Evolutionary conservation across 2,888 invertebrate species (phyloP), one percentile per base, ranked within the genome.

Genomic region (Spodoptera picta): DNA sequence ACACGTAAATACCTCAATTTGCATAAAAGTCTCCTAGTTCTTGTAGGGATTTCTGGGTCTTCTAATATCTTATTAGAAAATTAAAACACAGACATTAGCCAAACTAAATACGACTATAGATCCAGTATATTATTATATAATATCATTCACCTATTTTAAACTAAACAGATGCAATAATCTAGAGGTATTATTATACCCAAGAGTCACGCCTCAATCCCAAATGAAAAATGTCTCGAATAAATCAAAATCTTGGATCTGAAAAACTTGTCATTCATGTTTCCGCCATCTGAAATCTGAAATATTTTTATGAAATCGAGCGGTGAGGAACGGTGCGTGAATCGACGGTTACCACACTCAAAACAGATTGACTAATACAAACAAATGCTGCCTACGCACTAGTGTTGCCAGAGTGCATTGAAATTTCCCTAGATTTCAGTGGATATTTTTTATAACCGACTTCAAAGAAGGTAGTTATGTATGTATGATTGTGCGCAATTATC

Each of bases 361-460:
- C 80, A 79, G 66, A 74, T 71, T 65, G 67, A 68, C 63, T 80
- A 66, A 60, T 67, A 69, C 65, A 80, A 79, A 80, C 80, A 79
- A 77, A 72, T 67, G 65, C 58, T 61, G 67, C 75, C 72, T 72
- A 79, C 75, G 80, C 80, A 75, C 62, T 11, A 9, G 61, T 49
- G 64, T 65, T 75, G 60, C 74, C 60, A 67, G 59, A 51, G 41
- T 31, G 23, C 12, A 19, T 51, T 48, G 2, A 0, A 42, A 47
- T 19, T 52, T 7, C 12, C 43, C 10, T 9, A 36, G 2, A 27
- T n/a, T 23, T 11, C 42, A 27, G 2, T 42, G n/a, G n/a, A 42
- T 19, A 57, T 43, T 0, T 48, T 46, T 27, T 27, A 4, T 27
- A 27, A 27, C 27, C 27, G 5, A 27, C 27, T 27, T 27, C 5